A percentile compares a stretch with the other conserved stretches of the same genome.
phyloP scores from a whole-genome alignment of 1,140 invertebrate species.

The Fopius arisanus region DNA sequence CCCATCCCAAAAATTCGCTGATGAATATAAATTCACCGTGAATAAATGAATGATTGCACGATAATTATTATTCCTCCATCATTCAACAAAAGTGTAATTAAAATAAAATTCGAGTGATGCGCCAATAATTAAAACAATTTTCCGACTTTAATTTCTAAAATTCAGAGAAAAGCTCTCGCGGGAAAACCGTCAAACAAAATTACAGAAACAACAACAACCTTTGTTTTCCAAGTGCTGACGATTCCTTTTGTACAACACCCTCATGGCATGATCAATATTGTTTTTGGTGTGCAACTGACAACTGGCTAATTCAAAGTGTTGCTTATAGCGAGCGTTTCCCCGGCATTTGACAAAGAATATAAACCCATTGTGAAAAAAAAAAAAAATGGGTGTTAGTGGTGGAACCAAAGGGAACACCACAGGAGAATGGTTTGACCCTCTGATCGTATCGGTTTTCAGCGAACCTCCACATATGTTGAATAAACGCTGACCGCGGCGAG shows the following conservation, averaged over 20 bases:
- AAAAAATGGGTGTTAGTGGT: neutral
- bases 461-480: constrained; percentile 6
- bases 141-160: too few relatives aligned
- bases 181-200: too few relatives aligned
- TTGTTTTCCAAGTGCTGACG: neutral
- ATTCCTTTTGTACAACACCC: neutral
- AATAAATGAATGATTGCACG: too few relatives aligned
- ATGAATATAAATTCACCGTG: too few relatives aligned
- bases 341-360: neutral
- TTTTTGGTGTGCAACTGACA: neutral
- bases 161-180: too few relatives aligned
- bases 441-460: constrained; percentile 7
- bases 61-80: too few relatives aligned
- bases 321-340: neutral
- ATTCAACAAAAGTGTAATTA: too few relatives aligned
- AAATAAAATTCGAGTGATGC: too few relatives aligned
- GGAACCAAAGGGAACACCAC: neutral
- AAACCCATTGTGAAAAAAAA: neutral
- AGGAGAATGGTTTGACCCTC: neutral
- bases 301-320: constrained; percentile 8
- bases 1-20: too few relatives aligned
- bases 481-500: neutral
- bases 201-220: neutral
- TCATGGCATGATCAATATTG: neutral
- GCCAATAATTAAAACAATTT: too few relatives aligned